Conservation (phyloP, 1,140 invertebrate species). For the Drosophila sturtevanti region DNA sequence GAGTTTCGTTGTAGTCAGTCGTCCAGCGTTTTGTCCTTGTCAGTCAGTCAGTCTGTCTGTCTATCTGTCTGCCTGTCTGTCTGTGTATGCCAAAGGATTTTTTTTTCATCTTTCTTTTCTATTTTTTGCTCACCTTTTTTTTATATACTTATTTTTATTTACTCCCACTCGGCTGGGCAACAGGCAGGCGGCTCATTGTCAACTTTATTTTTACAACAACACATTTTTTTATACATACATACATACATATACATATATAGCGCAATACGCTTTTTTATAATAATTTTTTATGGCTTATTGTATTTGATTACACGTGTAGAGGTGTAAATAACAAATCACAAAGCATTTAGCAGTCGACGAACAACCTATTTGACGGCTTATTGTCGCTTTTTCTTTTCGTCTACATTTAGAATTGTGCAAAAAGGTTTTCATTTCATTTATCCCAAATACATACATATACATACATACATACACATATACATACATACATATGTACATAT, state of each 20-base stretch:
- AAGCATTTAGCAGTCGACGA: slow-evolving; percentile 28
- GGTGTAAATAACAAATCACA: slow-evolving; percentile 49
- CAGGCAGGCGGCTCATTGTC: slow-evolving; percentile 26
- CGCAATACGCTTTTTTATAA: slow-evolving; percentile 60
- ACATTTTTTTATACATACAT: slow-evolving; percentile 3
- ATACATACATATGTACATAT: no score
- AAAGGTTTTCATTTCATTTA: slow-evolving; percentile 40
- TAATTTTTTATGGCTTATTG: slow-evolving; percentile 78
- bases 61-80: no score
- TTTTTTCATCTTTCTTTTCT: slow-evolving; percentile 29
- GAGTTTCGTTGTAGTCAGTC: slow-evolving; percentile 28
- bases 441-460: no score
- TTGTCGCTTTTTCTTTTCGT: slow-evolving; percentile 38
- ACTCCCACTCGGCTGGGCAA: no score
- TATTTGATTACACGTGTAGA: slow-evolving; percentile 75
- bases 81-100: slow-evolving; percentile 74
- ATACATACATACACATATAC: no score
- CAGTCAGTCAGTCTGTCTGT: no score
- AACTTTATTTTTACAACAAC: slow-evolving; percentile 38
- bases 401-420: not conserved
- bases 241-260: no score
- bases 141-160: slow-evolving; percentile 32
- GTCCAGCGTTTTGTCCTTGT: slow-evolving; percentile 34
- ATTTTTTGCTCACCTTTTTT: slow-evolving; percentile 54
- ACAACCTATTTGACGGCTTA: slow-evolving; percentile 46